phyloP scores from a whole-genome alignment of 2,888 invertebrate genomes.

The Eupithecia vulgata region DNA sequence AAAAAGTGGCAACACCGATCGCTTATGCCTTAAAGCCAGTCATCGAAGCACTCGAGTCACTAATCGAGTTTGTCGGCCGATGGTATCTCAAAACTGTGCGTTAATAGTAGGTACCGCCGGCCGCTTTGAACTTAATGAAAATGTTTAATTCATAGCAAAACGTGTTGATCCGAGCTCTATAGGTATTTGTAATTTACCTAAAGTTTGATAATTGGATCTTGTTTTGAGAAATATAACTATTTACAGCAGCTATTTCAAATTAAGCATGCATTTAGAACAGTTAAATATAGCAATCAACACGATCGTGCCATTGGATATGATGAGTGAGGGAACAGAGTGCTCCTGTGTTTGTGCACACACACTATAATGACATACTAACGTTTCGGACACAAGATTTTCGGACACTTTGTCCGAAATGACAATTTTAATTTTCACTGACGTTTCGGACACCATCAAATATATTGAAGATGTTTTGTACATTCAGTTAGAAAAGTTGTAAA shows the following conservation, averaged over 20 bases:
- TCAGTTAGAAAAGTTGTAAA: too few species aligned
- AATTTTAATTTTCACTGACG: too few species aligned
- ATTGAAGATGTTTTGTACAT: too few species aligned
- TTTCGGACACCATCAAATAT: too few species aligned
- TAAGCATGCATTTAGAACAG: not conserved
- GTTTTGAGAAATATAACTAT: not conserved
- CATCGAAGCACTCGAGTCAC: conserved; percentile 70
- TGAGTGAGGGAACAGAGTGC: too few species aligned
- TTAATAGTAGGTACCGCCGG: conserved; percentile 74
- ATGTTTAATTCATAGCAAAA: conserved; percentile 36
- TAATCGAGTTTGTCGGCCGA: conserved; percentile 84
- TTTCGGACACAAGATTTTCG: too few species aligned
- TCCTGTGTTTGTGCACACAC: too few species aligned
- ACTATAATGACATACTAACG: too few species aligned
- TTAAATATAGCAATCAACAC: not conserved
- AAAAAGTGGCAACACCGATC: conserved; percentile 3
- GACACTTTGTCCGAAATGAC: too few species aligned
- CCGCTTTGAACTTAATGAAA: conserved; percentile 56
- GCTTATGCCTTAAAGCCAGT: conserved; percentile 19
- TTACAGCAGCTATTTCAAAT: not conserved
- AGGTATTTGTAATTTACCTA: conserved; percentile 26
- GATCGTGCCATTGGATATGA: too few species aligned
- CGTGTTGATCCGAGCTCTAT: conserved; percentile 33
- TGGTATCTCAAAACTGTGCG: conserved; percentile 79
- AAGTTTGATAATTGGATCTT: conserved; percentile 11